These are phyloP conservation scores for Plusia festucae DNA, from an alignment of 2,888 invertebrate species.

Conservation along the genomic window DNA sequence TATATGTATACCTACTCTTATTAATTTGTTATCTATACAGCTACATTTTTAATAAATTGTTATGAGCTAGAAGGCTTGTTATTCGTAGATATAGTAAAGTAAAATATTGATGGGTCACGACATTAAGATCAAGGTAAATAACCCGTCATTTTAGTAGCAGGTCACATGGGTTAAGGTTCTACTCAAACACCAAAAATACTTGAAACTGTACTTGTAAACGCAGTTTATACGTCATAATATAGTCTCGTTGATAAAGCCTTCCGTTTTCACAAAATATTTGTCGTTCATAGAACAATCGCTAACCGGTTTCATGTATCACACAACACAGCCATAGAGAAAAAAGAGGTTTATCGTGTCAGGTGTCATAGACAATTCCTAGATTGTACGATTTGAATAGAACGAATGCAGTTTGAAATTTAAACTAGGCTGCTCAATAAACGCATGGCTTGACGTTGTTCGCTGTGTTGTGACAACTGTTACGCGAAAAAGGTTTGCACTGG, in stretches of 20 bases:
- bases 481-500: constrained; percentile 3
- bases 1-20: too few relatives aligned
- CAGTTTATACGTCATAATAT: constrained; percentile 11
- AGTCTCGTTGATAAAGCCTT: constrained; percentile 24
- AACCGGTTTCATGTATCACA: constrained; percentile 35
- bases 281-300: constrained; percentile 26
- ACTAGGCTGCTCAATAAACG: constrained; percentile 41
- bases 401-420: constrained; percentile 37
- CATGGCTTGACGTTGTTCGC: constrained; percentile 13
- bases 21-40: too few relatives aligned
- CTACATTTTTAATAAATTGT: too few relatives aligned
- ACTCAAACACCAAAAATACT: not conserved
- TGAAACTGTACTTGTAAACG: constrained; percentile 12
- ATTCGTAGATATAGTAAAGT: too few relatives aligned
- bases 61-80: too few relatives aligned
- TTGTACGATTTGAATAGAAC: constrained; percentile 24
- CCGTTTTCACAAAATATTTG: constrained; percentile 29
- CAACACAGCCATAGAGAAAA: constrained; percentile 19
- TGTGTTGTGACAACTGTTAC: constrained; percentile 40
- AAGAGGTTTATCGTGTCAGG: constrained; percentile 41
- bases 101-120: too few relatives aligned
- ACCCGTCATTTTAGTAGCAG: too few relatives aligned
- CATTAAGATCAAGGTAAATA: too few relatives aligned
- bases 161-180: not conserved
- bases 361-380: constrained; percentile 44